Conservation (phyloP, 2,113 vertebrate species). For the Bostrychus sinensis region DNA sequence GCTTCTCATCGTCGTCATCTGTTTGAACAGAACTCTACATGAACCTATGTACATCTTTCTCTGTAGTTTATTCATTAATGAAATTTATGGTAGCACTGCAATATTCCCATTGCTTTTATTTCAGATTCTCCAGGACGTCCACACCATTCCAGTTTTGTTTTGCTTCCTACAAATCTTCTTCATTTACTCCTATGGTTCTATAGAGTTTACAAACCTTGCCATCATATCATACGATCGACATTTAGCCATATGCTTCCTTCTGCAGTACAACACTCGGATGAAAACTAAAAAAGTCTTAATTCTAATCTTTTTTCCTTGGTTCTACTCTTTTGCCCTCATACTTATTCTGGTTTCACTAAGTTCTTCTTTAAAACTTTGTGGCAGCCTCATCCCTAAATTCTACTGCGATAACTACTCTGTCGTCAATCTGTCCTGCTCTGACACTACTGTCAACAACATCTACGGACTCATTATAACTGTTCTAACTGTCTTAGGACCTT, state of each 20-base stretch:
- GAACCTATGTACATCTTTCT: constrained; percentile 76
- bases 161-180: constrained; percentile 65
- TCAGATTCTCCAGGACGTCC: constrained; percentile 39
- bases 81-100: constrained; percentile 44
- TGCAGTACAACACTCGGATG: constrained; percentile 66
- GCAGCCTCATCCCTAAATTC: constrained; percentile 49
- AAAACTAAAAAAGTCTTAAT: constrained; percentile 5
- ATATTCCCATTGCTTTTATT: constrained; percentile 40
- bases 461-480: constrained; percentile 23
- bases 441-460: constrained; percentile 15
- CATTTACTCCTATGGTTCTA: neutral
- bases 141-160: neutral
- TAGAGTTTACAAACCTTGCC: constrained; percentile 34
- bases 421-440: constrained; percentile 61
- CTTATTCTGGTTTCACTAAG: constrained; percentile 46
- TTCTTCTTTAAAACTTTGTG: constrained; percentile 47
- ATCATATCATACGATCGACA: constrained; percentile 75
- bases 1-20: constrained; percentile 53
- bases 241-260: constrained; percentile 69
- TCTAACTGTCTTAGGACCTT: constrained; percentile 1
- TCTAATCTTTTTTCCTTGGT: constrained; percentile 39
- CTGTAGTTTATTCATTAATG: constrained; percentile 64
- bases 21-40: constrained; percentile 59
- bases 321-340: neutral
- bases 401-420: constrained; percentile 69